phyloP scores from a whole-genome alignment of 2,113 vertebrate genomes.

The Capreolus pygargus region DNA sequence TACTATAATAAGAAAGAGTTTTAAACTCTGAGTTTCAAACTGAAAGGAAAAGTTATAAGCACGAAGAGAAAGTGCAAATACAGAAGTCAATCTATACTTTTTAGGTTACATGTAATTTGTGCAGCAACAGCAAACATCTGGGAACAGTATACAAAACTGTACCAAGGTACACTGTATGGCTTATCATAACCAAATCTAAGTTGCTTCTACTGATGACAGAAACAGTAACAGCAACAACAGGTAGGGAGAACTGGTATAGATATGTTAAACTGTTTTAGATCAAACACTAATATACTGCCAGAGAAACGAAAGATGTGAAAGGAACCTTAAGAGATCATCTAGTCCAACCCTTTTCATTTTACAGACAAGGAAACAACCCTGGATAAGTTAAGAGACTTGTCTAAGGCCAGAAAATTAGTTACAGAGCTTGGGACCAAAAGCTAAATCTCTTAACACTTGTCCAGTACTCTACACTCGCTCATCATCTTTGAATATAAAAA shows the following conservation, averaged over 20 bases:
- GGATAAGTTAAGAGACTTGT: slow-evolving; percentile 26
- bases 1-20: background rate
- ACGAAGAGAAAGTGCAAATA: background rate
- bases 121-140: slow-evolving; percentile 5
- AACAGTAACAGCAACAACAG: slow-evolving; percentile 17
- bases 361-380: slow-evolving; percentile 47
- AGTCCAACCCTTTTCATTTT: slow-evolving; percentile 42
- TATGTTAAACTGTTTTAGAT: background rate
- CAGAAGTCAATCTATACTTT: background rate
- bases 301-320: background rate
- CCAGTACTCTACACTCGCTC: background rate
- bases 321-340: slow-evolving; percentile 15
- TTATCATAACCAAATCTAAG: slow-evolving; percentile 34
- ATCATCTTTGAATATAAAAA: slow-evolving; percentile 24
- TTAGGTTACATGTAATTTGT: background rate
- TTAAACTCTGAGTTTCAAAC: slow-evolving; percentile 17
- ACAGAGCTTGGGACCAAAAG: background rate
- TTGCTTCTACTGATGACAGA: slow-evolving; percentile 30
- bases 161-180: slow-evolving; percentile 8
- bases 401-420: slow-evolving; percentile 7
- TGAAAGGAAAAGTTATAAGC: slow-evolving; percentile 21
- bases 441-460: slow-evolving; percentile 23
- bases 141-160: slow-evolving; percentile 9
- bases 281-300: background rate
- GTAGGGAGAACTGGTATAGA: background rate